Evolutionary conservation across 2,797 vertebrate genomes (phyloP).

Genomic region (Enteromius argenteus): DNA sequence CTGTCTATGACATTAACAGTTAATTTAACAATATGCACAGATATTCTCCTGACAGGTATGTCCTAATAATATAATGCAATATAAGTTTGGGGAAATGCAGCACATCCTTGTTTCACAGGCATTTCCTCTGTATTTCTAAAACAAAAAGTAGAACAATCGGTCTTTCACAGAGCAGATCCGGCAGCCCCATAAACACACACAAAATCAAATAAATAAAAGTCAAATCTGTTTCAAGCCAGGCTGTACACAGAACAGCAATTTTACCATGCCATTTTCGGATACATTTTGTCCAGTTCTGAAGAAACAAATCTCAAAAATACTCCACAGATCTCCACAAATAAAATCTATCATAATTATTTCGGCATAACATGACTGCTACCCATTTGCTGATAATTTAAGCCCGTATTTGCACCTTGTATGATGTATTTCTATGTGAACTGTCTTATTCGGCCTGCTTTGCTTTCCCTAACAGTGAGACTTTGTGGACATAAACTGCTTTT

Average conservation of each 20-base stretch:
- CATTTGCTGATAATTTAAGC: neutral
- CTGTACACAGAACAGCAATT: neutral
- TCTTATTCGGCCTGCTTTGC: neutral
- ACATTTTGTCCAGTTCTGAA: neutral
- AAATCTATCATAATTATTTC: neutral
- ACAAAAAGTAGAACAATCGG: constrained; percentile 50
- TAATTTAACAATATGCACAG: neutral
- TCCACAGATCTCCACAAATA: neutral
- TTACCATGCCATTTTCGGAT: neutral
- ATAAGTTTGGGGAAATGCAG: constrained; percentile 56
- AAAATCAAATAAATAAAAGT: neutral
- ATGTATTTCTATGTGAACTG: neutral
- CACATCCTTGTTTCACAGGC: constrained; percentile 74
- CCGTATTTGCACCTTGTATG: neutral
- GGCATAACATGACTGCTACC: neutral
- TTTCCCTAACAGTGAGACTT: neutral
- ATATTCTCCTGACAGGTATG: neutral
- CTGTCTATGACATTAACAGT: neutral
- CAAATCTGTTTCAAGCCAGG: neutral
- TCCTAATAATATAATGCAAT: neutral
- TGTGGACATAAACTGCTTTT: neutral
- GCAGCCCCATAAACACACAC: neutral
- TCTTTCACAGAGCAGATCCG: neutral
- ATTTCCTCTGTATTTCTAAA: constrained; percentile 79
- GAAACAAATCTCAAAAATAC: neutral